Base-by-base conservation (phyloP, 2,797 vertebrate species). In the Anguilla anguilla region DNA sequence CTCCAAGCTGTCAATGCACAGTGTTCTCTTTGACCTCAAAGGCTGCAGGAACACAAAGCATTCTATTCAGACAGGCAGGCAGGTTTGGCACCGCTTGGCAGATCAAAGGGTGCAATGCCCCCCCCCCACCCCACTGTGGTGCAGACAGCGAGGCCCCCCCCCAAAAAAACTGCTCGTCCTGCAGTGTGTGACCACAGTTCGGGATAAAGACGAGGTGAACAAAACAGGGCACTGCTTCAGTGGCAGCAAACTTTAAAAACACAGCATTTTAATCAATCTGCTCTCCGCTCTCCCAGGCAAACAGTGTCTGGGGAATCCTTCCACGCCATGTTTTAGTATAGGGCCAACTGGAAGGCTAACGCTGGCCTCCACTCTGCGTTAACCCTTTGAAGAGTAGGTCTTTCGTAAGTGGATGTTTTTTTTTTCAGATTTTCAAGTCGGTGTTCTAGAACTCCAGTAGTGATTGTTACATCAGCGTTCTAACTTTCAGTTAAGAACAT, bases 1-100 rank as follows among this genome's bases (percentile, higher is more conserved):
- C 74, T 51, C 87, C 86, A 82, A 92, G 90, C 89, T 91, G 67
- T 82, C 49, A 82, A 31, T 39, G 61, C 7, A 39, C 57, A 74
- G 25, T 61, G 39, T 49, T 81, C 83, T 81, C 84, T 88, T 67
- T 85, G 83, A 79, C 88, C 88, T 89, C 88, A 87, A 87, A 87
- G 88, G 81, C 55, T 69, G 9, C 13, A 28, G 28, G 86, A 69
- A 64, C 46, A 83, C 85, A 86, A 83, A 43, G 61, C 69, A 10
- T 39, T 85, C 83, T 77, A 19, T 88, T 87, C 31, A 85, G 46
- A 89, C 39, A 17, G 88, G 51, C 15, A 39, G 69, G 43, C 86
- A 77, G 15, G 67, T 83, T 86, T 88, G 87, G 59, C 77, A 86
- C 57, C 61, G 74, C 81, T 82, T 53, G 43, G 82, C 86, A 87